Conservation (phyloP, 2,113 vertebrate species). For the Sinocyclocheilus anophthalmus region DNA sequence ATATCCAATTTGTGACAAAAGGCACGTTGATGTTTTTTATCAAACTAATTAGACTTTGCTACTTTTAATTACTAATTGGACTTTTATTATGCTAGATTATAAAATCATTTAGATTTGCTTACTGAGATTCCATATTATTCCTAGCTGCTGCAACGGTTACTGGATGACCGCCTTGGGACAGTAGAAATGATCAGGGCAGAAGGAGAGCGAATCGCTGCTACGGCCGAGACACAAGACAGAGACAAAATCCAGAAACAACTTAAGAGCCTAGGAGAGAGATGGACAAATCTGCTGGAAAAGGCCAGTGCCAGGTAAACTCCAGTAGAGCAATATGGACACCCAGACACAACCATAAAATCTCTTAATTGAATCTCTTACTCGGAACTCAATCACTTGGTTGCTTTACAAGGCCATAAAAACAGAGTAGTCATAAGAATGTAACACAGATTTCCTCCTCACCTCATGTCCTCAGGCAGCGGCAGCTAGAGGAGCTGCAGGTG, state of each 20-base stretch:
- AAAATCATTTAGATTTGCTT: background rate
- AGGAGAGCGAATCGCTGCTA: conserved; percentile 87
- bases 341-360: background rate
- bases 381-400: conserved; percentile 4
- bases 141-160: conserved; percentile 90
- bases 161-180: conserved; percentile 91
- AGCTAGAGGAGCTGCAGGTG: conserved; percentile 95
- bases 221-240: conserved; percentile 84
- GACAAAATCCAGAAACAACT: conserved; percentile 93
- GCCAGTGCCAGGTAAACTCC: conserved; percentile 83
- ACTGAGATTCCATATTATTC: conserved; percentile 22
- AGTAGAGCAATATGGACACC: background rate
- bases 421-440: background rate
- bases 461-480: conserved; percentile 81
- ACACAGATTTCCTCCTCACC: conserved; percentile 15
- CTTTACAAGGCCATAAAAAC: background rate
- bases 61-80: background rate
- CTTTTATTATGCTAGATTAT: background rate
- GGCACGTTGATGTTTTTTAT: background rate
- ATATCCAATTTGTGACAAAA: too few relatives aligned
- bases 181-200: conserved; percentile 95
- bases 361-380: conserved; percentile 25
- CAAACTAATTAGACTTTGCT: background rate
- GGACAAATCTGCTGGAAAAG: conserved; percentile 85
- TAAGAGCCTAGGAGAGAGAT: conserved; percentile 83